phyloP scores from a whole-genome alignment of 1,140 invertebrate genomes.

The Monochamus saltuarius region DNA sequence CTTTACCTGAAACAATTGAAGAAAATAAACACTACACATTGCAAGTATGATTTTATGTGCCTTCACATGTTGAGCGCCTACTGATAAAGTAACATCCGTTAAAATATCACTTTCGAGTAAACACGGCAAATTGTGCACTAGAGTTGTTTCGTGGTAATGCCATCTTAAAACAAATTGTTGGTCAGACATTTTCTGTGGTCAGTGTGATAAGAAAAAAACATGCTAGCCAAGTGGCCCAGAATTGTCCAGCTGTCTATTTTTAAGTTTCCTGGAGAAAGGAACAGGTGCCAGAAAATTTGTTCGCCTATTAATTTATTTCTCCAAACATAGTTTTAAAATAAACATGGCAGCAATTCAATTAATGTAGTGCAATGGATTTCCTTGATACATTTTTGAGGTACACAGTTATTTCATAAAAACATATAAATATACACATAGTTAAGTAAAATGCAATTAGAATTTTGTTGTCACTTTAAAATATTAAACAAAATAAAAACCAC shows the following conservation, averaged over 20 bases:
- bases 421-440: no score
- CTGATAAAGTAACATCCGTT: conserved; percentile 87
- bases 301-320: conserved; percentile 26
- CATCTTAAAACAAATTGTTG: conserved; percentile 74
- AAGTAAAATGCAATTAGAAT: no score
- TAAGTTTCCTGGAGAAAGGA: conserved; percentile 47
- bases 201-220: conserved; percentile 40
- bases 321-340: conserved; percentile 25
- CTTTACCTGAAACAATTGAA: conserved; percentile 79
- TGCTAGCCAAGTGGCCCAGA: conserved; percentile 37
- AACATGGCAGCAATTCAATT: conserved; percentile 13
- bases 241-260: conserved; percentile 50
- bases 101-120: conserved; percentile 81
- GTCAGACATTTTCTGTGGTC: conserved; percentile 51
- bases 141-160: conserved; percentile 78
- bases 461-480: no score
- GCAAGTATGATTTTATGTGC: conserved; percentile 87
- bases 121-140: conserved; percentile 79
- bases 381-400: background rate
- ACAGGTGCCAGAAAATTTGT: conserved; percentile 49
- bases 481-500: no score
- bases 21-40: conserved; percentile 90
- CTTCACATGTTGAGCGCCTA: conserved; percentile 71
- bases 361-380: background rate
- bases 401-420: no score